Conservation (phyloP, 1,140 invertebrate species). For the Ceratina australensis region DNA sequence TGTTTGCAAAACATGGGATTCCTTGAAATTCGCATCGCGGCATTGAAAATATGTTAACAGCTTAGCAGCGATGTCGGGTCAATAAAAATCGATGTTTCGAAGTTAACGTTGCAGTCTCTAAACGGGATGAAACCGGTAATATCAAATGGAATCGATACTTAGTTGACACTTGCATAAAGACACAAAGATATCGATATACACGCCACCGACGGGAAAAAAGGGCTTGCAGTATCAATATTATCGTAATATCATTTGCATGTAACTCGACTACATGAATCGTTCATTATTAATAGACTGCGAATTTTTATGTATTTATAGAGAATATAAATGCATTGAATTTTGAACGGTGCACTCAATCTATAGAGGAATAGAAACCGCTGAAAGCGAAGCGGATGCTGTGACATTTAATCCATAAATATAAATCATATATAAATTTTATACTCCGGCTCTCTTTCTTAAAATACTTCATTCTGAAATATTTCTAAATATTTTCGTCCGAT, state of each 20-base stretch:
- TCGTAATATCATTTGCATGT: neutral
- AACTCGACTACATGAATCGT: neutral
- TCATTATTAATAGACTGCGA: neutral
- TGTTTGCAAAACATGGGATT: neutral
- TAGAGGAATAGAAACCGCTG: too few relatives aligned
- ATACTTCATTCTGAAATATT: too few relatives aligned
- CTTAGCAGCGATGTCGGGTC: neutral
- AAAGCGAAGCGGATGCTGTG: too few relatives aligned
- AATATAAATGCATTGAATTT: too few relatives aligned
- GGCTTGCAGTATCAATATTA: neutral
- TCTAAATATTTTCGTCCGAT: too few relatives aligned
- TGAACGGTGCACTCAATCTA: too few relatives aligned
- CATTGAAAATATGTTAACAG: neutral
- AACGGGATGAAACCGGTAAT: neutral
- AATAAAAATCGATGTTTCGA: neutral
- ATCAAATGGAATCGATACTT: neutral
- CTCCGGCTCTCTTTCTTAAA: too few relatives aligned
- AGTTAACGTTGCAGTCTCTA: neutral
- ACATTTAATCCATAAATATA: too few relatives aligned
- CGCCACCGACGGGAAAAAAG: neutral
- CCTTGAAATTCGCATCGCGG: neutral
- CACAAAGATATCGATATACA: neutral
- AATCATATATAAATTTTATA: too few relatives aligned
- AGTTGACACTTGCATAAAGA: neutral
- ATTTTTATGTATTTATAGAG: too few relatives aligned